Evolutionary conservation across 2,113 vertebrate species (phyloP), one percentile per base, ranked within the genome.

Genomic region (Hippocampus mohnikei): DNA sequence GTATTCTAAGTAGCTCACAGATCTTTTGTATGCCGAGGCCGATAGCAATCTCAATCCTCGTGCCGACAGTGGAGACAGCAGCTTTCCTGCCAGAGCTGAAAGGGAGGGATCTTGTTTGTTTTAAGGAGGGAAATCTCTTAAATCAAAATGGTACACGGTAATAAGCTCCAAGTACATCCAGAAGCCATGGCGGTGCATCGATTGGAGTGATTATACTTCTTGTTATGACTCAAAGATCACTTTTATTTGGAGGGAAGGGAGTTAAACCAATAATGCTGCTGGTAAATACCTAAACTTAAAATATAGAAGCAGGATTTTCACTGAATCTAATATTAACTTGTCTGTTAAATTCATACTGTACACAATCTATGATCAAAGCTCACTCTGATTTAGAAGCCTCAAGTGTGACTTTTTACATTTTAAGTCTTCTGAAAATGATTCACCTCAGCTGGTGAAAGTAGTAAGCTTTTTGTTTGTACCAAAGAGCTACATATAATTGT

Each of bases 1-100:
- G 88, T 88, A 91, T 92, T 89, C 87, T 71, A 91, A 92, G 78
- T 88, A 76, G 78, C 76, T 77, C 60, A 53, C 67, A 46, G 76
- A 80, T 82, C 86, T 83, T 90, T 90, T 91, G 87, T 91, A 82
- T 86, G 76, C 82, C 11, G 8, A 65, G 55, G 46, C 44, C 23
- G 75, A 84, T 89, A 70, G 65, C 71, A 62, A 83, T 86, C 85
- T 79, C 80, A 80, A 73, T 78, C 71, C 72, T 83, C 58, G 15
- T 58, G 13, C 73, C 74, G 80, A 84, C 76, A 73, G 69, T 59
- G 70, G 56, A 60, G 72, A 81, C 82, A 72, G 75, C 79, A 76
- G 73, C 74, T 75, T 75, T 72, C 77, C 80, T 71, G 70, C 65
- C 48, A 68, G 59, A 81, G 73, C 48, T n/a, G 2, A 2, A 6